Evolutionary conservation across 2,797 vertebrate genomes (phyloP), one percentile per base, ranked within the genome.

Genomic region (Geotrypetes seraphini): DNA sequence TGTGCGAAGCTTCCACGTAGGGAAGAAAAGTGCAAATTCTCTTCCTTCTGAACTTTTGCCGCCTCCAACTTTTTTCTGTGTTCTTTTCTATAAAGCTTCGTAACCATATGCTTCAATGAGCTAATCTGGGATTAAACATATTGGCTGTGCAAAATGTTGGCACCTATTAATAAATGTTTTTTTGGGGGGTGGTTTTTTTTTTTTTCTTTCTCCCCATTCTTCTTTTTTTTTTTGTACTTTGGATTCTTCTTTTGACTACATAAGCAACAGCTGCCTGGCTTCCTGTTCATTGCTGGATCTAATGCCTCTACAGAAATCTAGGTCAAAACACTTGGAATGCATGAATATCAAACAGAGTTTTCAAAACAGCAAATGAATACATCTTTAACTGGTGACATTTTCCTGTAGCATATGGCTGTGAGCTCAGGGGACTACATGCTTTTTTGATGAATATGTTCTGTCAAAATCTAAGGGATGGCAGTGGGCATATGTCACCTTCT

Each of bases 371-470:
- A 88, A 94, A 89, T 91, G 88, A 90, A 87, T 89, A 85, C 89
- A 85, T 90, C 88, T 92, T 91, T 91, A 86, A 86, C 83, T 81
- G 87, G 84, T 96, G 92, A 94, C 91, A 95, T 95, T 96, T 94
- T 91, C 84, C 81, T 70, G 78, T 55, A 74, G 82, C 89, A 92
- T 95, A 93, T 91, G 89, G 89, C 76, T 80, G 77, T 47, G 67
- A 83, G 83, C 93, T 94, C 89, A 88, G 80, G 90, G 92, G 88
- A 97, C 80, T 81, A 78, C 73, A 80, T 71, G 78, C 81, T 88
- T 92, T 77, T 93, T 91, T 93, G 91, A 96, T 94, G 86, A 90
- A 89, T 89, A 87, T 81, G 86, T 83, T 85, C 80, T 88, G 78
- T 90, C 83, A 80, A 72, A 85, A 85, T 85, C 76, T 71, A 87